Conservation (phyloP, 2,888 invertebrate species). For the Cerceris ruficornis region DNA sequence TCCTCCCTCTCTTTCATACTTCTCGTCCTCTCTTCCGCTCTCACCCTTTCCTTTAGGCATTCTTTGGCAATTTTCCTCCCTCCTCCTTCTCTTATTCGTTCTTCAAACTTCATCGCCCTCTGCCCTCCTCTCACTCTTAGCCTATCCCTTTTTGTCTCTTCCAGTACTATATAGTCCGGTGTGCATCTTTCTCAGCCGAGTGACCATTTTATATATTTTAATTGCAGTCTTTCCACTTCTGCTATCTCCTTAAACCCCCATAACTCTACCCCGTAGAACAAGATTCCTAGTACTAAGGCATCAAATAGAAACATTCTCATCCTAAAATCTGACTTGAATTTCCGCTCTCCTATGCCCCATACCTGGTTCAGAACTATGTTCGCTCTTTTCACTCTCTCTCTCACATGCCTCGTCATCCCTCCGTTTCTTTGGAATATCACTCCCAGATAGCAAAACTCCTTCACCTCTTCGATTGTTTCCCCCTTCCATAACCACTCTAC, state of each 20-base stretch:
- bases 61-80: no score
- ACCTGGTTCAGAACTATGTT: background rate
- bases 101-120: no score
- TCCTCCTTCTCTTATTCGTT: no score
- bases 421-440: background rate
- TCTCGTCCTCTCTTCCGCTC: no score
- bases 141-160: no score
- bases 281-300: background rate
- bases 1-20: no score
- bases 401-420: background rate
- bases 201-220: background rate
- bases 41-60: no score
- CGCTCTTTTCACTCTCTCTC: background rate
- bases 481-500: constrained; percentile 1
- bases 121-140: no score
- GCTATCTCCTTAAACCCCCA: background rate
- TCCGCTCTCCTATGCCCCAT: background rate
- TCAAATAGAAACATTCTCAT: background rate
- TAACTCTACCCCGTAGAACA: background rate
- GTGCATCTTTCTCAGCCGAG: background rate
- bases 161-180: background rate
- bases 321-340: background rate
- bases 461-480: constrained; percentile 1
- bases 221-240: background rate
- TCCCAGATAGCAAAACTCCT: constrained; percentile 1